phyloP scores from a whole-genome alignment of 2,888 invertebrate genomes.

The Hypercompe scribonia region DNA sequence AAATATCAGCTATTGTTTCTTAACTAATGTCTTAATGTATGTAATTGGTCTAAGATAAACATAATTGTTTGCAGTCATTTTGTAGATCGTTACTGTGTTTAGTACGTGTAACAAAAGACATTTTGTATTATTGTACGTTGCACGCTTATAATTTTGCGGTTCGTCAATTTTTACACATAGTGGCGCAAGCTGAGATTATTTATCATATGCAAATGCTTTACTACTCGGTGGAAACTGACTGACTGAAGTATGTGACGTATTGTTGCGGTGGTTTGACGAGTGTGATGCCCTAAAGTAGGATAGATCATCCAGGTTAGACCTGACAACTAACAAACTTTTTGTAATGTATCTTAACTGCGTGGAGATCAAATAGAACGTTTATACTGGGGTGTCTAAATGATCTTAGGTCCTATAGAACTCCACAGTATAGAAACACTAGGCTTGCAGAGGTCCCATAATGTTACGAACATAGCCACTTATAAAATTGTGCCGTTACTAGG shows the following conservation, averaged over 20 bases:
- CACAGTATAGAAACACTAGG: too few relatives aligned
- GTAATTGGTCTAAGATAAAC: conserved; percentile 25
- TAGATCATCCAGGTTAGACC: not conserved
- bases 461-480: too few relatives aligned
- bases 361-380: too few relatives aligned
- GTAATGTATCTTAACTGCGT: not conserved
- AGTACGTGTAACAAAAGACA: conserved; percentile 25
- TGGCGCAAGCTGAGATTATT: conserved; percentile 11
- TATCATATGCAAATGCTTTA: conserved; percentile 2
- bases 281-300: not conserved
- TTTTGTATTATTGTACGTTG: conserved; percentile 20
- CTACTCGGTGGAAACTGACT: not conserved
- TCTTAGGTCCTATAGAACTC: too few relatives aligned
- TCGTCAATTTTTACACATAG: conserved; percentile 18
- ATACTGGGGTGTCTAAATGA: not conserved
- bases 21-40: conserved; percentile 23
- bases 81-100: conserved; percentile 19
- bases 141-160: conserved; percentile 25
- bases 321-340: not conserved
- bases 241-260: not conserved
- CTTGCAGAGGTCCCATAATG: too few relatives aligned
- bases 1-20: not conserved
- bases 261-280: not conserved
- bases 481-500: too few relatives aligned
- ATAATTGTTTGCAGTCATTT: conserved; percentile 22